phyloP scores from a whole-genome alignment of 2,888 invertebrate genomes.

The Caenorhabditis sp. region DNA sequence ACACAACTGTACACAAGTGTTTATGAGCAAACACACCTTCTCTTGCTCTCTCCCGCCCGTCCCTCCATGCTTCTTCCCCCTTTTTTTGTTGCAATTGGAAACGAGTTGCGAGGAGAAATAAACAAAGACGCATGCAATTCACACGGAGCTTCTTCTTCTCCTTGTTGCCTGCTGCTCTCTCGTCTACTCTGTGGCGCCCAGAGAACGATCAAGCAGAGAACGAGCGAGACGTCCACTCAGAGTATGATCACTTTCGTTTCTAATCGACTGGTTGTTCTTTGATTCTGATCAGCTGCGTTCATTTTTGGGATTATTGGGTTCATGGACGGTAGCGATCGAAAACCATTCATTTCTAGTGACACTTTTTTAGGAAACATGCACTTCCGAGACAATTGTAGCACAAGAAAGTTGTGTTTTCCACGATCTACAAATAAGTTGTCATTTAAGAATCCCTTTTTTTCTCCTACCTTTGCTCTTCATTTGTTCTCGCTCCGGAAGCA shows the following conservation, averaged over 20 bases:
- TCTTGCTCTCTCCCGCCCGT: constrained; percentile 5
- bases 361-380: no score
- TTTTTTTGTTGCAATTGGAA: no score
- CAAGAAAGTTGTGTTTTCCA: no score
- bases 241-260: constrained; percentile 30
- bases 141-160: not conserved
- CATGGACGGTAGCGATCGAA: no score
- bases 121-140: constrained; percentile 42
- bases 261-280: not conserved
- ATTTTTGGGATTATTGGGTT: constrained; percentile 4
- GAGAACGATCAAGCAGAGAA: constrained; percentile 33
- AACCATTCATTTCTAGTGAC: no score
- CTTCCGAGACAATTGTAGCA: no score
- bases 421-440: not conserved
- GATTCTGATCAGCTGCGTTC: not conserved
- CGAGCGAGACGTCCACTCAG: constrained; percentile 20
- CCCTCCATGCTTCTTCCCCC: no score
- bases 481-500: constrained; percentile 10
- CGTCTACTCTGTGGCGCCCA: not conserved
- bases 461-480: not conserved
- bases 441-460: not conserved
- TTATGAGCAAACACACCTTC: constrained; percentile 28
- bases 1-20: constrained; percentile 19
- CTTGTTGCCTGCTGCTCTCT: not conserved
- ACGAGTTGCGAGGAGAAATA: constrained; percentile 19